phyloP scores from a whole-genome alignment of 2,113 vertebrate species.

The Sceloporus tristichus region DNA sequence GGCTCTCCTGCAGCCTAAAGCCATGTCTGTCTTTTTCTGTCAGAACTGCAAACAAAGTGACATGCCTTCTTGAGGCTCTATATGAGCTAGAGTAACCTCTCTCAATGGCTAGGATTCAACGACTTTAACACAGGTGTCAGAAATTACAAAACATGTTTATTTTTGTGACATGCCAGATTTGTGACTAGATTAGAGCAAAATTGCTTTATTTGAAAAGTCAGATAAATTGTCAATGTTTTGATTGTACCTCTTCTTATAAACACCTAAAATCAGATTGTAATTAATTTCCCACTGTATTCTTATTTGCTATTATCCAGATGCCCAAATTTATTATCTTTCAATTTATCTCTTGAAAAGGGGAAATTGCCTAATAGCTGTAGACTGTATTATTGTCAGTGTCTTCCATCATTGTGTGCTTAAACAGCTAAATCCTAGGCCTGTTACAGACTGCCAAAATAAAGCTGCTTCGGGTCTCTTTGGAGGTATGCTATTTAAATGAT shows the following conservation, averaged over 20 bases:
- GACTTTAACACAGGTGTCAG: constrained; percentile 50
- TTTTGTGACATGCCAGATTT: constrained; percentile 36
- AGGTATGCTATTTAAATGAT: too few species aligned
- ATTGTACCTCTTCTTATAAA: not conserved
- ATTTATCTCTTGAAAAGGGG: constrained; percentile 38
- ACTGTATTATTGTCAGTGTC: not conserved
- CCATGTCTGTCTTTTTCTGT: constrained; percentile 46
- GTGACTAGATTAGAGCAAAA: not conserved
- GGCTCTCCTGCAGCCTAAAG: constrained; percentile 56
- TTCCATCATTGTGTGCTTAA: not conserved
- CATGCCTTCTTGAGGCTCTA: constrained; percentile 21
- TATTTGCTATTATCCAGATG: constrained; percentile 31
- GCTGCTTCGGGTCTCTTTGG: too few species aligned
- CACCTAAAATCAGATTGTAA: constrained; percentile 10
- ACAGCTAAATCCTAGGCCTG: not conserved
- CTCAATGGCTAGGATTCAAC: constrained; percentile 33
- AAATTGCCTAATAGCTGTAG: not conserved
- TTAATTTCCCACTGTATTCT: constrained; percentile 43
- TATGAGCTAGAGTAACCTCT: constrained; percentile 32
- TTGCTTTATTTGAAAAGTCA: not conserved
- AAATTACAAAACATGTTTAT: constrained; percentile 46
- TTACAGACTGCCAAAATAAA: too few species aligned
- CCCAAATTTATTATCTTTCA: constrained; percentile 43
- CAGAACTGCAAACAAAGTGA: constrained; percentile 32
- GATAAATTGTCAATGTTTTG: constrained; percentile 21